These are phyloP conservation scores for Corydoras sp. DNA, from an alignment of 2,113 vertebrate species.

Conservation along the genomic window DNA sequence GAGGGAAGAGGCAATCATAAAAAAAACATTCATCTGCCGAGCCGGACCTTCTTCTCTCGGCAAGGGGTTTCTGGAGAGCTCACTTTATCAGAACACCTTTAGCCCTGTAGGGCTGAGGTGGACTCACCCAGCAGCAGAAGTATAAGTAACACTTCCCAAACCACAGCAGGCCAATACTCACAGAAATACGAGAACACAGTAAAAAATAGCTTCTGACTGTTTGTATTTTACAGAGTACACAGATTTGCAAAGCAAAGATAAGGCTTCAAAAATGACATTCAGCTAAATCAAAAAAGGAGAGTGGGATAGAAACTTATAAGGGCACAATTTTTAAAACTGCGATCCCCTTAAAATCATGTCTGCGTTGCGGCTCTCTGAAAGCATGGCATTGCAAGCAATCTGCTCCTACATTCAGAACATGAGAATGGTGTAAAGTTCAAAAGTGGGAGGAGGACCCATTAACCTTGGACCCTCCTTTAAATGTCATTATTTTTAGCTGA, in stretches of 20 bases:
- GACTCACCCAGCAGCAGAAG: conserved; percentile 35
- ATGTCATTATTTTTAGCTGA: conserved; percentile 97
- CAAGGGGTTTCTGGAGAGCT: conserved; percentile 26
- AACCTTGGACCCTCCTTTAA: conserved; percentile 95
- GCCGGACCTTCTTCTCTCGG: conserved; percentile 28
- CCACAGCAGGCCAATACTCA: background rate
- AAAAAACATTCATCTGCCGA: conserved; percentile 65
- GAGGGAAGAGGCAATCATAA: conserved; percentile 60
- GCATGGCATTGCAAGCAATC: conserved; percentile 33
- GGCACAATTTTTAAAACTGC: background rate
- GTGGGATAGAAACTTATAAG: background rate
- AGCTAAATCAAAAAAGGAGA: background rate
- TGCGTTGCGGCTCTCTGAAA: conserved; percentile 7
- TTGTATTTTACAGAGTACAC: background rate
- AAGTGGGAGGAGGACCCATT: conserved; percentile 79
- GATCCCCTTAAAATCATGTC: conserved; percentile 39
- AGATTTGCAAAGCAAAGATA: background rate
- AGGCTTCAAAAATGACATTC: background rate
- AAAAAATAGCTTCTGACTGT: no score
- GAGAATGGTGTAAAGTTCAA: conserved; percentile 62
- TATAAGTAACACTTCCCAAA: conserved; percentile 32
- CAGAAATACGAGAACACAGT: background rate
- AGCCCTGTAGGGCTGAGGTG: conserved; percentile 21
- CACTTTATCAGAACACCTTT: conserved; percentile 38
- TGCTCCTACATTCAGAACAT: conserved; percentile 36